phyloP scores from a whole-genome alignment of 2,888 invertebrate genomes.

The Philhelius pedissequus region DNA sequence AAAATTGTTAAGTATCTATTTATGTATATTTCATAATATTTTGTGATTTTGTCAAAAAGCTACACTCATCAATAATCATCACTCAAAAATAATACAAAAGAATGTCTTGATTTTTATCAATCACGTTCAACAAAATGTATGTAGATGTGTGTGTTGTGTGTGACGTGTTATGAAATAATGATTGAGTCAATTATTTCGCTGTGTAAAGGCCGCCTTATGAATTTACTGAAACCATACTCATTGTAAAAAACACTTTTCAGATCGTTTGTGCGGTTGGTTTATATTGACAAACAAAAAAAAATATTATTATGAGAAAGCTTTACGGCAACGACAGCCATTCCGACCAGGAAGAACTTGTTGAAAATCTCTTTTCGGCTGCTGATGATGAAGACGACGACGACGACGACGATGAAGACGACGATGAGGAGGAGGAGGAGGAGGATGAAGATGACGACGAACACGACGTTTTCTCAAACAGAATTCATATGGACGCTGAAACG shows the following conservation, averaged over 20 bases:
- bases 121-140: background rate
- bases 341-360: constrained; percentile 71
- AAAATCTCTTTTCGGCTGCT: constrained; percentile 68
- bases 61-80: background rate
- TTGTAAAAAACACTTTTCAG: constrained; percentile 34
- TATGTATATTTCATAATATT: no score
- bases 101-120: background rate
- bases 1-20: no score
- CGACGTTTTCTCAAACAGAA: constrained; percentile 55
- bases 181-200: background rate
- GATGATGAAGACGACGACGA: constrained; percentile 70
- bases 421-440: constrained; percentile 61
- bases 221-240: background rate
- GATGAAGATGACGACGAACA: constrained; percentile 67
- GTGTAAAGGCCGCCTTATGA: background rate
- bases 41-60: background rate
- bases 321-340: constrained; percentile 53
- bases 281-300: constrained; percentile 27
- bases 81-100: background rate
- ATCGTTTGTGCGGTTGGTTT: constrained; percentile 32
- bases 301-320: constrained; percentile 52
- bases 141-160: background rate
- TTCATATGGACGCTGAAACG: constrained; percentile 67
- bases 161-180: background rate
- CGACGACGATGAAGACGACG: constrained; percentile 69